Percentiles rank a stretch among this genome's conserved stretches.
Evolutionary conservation across 2,113 vertebrate species (phyloP).

Genomic region (Oryzias curvinotus): DNA sequence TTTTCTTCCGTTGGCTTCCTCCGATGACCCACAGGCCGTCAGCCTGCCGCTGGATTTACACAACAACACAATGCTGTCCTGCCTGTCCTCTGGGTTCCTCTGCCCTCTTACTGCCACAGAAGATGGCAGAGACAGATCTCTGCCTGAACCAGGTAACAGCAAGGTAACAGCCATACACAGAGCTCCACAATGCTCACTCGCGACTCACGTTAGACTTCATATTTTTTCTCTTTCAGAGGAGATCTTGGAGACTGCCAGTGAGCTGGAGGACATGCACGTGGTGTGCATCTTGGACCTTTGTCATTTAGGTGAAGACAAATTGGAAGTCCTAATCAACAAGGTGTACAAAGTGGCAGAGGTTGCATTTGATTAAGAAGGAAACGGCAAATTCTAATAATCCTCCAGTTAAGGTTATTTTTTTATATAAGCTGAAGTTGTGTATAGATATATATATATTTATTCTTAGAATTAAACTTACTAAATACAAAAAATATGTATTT

Average conservation of each 20-base stretch:
- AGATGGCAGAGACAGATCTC: not conserved
- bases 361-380: constrained; percentile 14
- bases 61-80: constrained; percentile 74
- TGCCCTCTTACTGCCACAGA: constrained; percentile 43
- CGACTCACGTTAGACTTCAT: not conserved
- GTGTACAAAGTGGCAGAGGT: constrained; percentile 77
- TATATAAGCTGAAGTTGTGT: no score
- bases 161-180: not conserved
- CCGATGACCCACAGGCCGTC: constrained; percentile 73
- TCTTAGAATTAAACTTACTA: no score
- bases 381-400: not conserved
- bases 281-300: constrained; percentile 86
- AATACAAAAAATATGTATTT: no score
- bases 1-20: constrained; percentile 77
- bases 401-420: no score
- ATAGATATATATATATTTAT: no score
- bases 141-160: constrained; percentile 72
- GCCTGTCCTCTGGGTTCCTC: constrained; percentile 68
- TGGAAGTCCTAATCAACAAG: constrained; percentile 85
- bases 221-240: constrained; percentile 49
- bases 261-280: constrained; percentile 78
- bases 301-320: constrained; percentile 80
- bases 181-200: not conserved
- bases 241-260: constrained; percentile 49
- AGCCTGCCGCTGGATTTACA: constrained; percentile 57